Base-by-base conservation (phyloP, 2,113 vertebrate species). In the Neotoma lepida region DNA sequence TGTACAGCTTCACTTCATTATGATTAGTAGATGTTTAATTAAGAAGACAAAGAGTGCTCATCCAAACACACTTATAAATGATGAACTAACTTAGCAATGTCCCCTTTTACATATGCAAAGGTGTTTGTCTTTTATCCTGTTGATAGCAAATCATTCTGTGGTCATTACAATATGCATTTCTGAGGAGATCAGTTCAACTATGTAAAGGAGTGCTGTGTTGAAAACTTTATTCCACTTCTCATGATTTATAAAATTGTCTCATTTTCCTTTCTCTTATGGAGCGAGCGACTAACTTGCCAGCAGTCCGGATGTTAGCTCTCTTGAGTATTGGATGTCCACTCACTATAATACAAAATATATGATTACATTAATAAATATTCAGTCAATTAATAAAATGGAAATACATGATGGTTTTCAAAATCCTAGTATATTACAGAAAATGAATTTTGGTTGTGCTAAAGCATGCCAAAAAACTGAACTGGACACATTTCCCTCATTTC, bases 241-340 rank as follows among this genome's bases (percentile, higher is more conserved):
- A 15, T 15, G 41, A 33, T 68, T 88, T 81, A 91, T 46, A 84
- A 61, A 28, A 5, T 26, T 96, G 92, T 46, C 89, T 98, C 86
- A 90, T 94, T 97, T 98, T 98, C 51, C 94, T 94, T 61, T 97
- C 96, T 97, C 91, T 97, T 44, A 97, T 85, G 78, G 97, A 98
- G 81, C 41, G 88, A 89, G 90, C 66, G 88, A 96, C 93, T 94
- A 98, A 91, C 46, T 96, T 94, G 64, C 95, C 97, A 96, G 95
- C 97, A 94, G 97, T 35, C 44, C 56, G 94, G 96, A 98, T 98
- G 93, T 98, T 96, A 96, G 96, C 86, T 96, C 94, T 91, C 89
- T 98, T 97, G 88, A 97, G 94, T 64, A 97, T 26, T 86, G 76
- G 95, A 41, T 94, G 95, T 88, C 95, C 97, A 78, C 12, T 90